Conservation (phyloP, 2,888 invertebrate species). For the Latrodectus elegans region DNA sequence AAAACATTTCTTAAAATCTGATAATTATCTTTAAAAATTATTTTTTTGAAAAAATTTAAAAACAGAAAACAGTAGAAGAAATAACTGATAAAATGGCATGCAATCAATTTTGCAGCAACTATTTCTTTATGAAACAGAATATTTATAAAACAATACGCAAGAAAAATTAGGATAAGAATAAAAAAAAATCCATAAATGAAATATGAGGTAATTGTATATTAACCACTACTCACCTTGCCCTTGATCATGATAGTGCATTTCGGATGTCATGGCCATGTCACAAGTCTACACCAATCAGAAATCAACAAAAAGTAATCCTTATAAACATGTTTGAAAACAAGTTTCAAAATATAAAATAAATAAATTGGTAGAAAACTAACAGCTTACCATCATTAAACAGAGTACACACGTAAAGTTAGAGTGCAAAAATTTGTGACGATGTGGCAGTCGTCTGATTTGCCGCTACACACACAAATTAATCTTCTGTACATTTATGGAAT, state of each 20-base stretch:
- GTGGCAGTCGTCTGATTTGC: constrained; percentile 59
- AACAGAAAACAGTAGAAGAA: no score
- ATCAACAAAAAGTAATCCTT: constrained; percentile 62
- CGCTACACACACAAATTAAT: constrained; percentile 46
- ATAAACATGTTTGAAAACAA: constrained; percentile 50
- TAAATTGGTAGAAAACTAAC: constrained; percentile 40
- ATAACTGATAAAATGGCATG: no score
- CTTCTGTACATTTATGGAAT: constrained; percentile 50
- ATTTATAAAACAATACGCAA: no score
- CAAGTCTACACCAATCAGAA: constrained; percentile 63
- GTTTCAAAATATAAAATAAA: constrained; percentile 43
- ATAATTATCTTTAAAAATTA: no score
- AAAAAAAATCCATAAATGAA: no score
- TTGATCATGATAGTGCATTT: constrained; percentile 63
- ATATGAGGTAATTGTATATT: constrained; percentile 20
- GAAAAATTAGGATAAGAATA: no score
- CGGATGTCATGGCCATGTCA: constrained; percentile 68
- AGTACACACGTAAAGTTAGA: constrained; percentile 36
- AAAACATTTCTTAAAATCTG: no score
- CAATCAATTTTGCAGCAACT: no score
- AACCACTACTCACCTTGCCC: constrained; percentile 66
- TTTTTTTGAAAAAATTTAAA: no score
- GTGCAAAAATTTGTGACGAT: constrained; percentile 60
- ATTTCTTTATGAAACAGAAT: no score
- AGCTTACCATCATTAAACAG: constrained; percentile 57